Conservation (phyloP, 2,113 vertebrate species). For the Nicator chloris region DNA sequence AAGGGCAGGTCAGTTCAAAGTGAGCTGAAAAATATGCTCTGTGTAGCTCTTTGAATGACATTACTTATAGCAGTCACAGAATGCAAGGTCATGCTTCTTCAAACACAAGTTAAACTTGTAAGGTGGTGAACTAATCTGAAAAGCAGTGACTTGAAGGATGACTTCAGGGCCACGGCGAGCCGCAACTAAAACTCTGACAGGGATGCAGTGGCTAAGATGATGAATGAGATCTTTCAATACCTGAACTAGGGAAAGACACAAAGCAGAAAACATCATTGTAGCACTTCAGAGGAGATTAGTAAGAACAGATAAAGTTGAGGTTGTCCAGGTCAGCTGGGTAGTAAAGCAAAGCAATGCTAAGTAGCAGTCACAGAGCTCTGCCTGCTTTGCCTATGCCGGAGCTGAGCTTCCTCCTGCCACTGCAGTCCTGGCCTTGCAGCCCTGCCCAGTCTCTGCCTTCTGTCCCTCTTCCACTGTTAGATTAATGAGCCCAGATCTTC, state of each 20-base stretch:
- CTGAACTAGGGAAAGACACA: background rate
- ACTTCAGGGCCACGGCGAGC: background rate
- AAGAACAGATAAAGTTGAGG: background rate
- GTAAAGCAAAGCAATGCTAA: background rate
- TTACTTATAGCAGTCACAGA: slow-evolving; percentile 10
- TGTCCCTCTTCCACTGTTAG: background rate
- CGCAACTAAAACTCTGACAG: background rate
- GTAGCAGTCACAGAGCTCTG: background rate
- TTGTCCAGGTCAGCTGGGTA: background rate
- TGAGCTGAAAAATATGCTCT: slow-evolving; percentile 1
- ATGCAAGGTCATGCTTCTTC: slow-evolving; percentile 14
- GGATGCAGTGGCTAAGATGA: background rate
- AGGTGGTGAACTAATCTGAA: background rate
- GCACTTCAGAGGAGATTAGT: background rate
- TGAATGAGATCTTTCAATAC: background rate
- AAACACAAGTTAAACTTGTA: slow-evolving; percentile 11
- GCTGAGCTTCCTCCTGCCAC: background rate
- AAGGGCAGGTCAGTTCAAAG: background rate
- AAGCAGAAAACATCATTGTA: background rate
- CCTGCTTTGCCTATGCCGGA: background rate
- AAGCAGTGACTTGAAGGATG: slow-evolving; percentile 19
- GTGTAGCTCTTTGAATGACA: background rate
- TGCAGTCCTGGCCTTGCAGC: background rate
- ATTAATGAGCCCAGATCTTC: background rate
- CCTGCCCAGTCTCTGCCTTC: background rate